Conservation (phyloP, 2,888 invertebrate genomes). For the Punctoribates punctum region DNA sequence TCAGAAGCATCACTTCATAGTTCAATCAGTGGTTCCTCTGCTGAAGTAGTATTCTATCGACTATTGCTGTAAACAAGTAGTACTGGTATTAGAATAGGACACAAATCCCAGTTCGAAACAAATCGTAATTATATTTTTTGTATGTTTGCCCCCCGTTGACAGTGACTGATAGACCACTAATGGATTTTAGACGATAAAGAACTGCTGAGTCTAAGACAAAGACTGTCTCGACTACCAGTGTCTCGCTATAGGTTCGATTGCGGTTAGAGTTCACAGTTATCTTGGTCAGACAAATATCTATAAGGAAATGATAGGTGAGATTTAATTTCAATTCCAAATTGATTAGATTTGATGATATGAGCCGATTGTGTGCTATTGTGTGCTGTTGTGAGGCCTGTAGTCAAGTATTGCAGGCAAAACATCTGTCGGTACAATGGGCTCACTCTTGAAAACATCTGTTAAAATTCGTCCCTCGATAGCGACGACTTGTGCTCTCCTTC, state of each 20-base stretch:
- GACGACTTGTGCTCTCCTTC: constrained; percentile 33
- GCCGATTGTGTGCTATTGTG: constrained; percentile 18
- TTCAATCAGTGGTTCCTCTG: neutral
- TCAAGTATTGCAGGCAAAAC: constrained; percentile 24
- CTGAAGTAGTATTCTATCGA: neutral
- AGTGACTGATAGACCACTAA: constrained; percentile 27
- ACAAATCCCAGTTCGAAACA: constrained; percentile 14
- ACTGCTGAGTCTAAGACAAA: constrained; percentile 21
- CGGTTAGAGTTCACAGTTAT: neutral
- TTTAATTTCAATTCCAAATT: constrained; percentile 20
- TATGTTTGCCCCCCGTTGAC: constrained; percentile 31
- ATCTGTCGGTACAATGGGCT: constrained; percentile 27
- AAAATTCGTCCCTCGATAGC: constrained; percentile 36
- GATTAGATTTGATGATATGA: constrained; percentile 33
- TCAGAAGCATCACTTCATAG: neutral
- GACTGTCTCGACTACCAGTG: neutral
- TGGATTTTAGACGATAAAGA: constrained; percentile 28
- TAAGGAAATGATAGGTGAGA: neutral
- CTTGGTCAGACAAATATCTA: neutral
- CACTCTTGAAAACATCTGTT: constrained; percentile 40
- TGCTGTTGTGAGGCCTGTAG: neutral
- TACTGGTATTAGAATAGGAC: neutral
- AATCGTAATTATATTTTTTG: constrained; percentile 34
- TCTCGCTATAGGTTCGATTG: constrained; percentile 19
- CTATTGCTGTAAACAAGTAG: neutral